Base-by-base conservation (phyloP, 2,113 vertebrate genomes). In the Microtus montanus region DNA sequence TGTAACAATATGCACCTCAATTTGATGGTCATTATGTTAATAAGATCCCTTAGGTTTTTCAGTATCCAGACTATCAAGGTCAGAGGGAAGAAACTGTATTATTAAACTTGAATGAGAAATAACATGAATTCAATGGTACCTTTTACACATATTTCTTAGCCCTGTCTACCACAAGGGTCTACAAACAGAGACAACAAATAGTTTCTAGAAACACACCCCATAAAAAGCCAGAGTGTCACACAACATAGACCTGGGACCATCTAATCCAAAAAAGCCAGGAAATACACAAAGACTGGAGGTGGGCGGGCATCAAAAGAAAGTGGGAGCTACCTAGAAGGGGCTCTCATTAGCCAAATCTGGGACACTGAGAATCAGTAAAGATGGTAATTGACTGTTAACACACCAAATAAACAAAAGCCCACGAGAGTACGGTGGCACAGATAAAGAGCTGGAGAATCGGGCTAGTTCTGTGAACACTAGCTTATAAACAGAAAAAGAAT, bases 191-290 rank as follows among this genome's bases (percentile, higher is more conserved):
- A 92, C 71, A 95, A 92, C 11, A 6, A 74, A 73, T 28, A 7
- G 49, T 88, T 92, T 88, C 89, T 96, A 93, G 96, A 74, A 38
- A 61, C 5, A 78, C 14, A 44, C 26, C 66, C 63, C 63, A 86
- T 52, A 64, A 54, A 83, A 92, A 84, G 28, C 61, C 61, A 41
- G 3, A 64, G 26, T 30, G 38, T 84, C 82, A 64, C 9, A 66
- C 5, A 58, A 44, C 82, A 84, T 30, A 84, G 58, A 52, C 38
- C 77, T 92, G 38, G 38, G 74, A 68, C 17, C 74, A 44, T 54
- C 6, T 77, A 19, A 61, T 38, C 74, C 49, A 61, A 82, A 89
- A 90, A 78, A 61, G 30, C 20, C 35, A 77, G 77, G 35, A 87
- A 49, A 84, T 41, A 71, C 38, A 73, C 17, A 38, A 78, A 47